phyloP scores from a whole-genome alignment of 2,797 vertebrate genomes.

The Rhynchotus rufescens region DNA sequence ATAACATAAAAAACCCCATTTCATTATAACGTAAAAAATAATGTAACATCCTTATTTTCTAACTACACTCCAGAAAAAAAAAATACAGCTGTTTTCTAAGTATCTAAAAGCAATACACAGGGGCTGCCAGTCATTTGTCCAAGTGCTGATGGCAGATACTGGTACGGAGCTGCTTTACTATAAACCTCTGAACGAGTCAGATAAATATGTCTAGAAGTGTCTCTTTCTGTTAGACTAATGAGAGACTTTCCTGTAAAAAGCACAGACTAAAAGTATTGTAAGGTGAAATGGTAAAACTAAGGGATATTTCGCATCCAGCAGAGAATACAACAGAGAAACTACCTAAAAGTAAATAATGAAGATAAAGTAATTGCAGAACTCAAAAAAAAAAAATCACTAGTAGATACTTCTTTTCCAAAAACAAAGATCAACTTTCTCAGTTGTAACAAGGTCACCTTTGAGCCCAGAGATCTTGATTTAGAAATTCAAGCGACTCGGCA shows the following conservation, averaged over 20 bases:
- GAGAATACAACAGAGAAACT: fast-evolving
- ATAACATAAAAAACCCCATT: neutral
- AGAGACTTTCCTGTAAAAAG: neutral
- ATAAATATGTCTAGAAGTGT: neutral
- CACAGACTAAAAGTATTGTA: neutral
- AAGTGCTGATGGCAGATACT: neutral
- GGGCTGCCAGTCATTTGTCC: neutral
- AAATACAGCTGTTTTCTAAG: neutral
- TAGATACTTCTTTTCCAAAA: neutral
- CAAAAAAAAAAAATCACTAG: neutral
- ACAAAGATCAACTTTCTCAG: neutral
- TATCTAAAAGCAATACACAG: neutral
- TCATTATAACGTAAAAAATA: neutral
- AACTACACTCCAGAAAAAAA: neutral
- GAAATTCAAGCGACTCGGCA: neutral
- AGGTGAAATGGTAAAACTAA: neutral
- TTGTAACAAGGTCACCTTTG: neutral
- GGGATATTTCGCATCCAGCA: neutral
- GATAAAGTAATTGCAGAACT: neutral
- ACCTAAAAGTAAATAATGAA: neutral
- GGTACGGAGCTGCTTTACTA: neutral
- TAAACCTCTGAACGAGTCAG: neutral
- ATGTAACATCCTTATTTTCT: neutral
- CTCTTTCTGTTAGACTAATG: neutral
- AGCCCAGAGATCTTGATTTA: neutral